Evolutionary conservation across 2,797 vertebrate genomes (phyloP), one percentile per base, ranked within the genome.

Genomic region (Dipus sagitta): DNA sequence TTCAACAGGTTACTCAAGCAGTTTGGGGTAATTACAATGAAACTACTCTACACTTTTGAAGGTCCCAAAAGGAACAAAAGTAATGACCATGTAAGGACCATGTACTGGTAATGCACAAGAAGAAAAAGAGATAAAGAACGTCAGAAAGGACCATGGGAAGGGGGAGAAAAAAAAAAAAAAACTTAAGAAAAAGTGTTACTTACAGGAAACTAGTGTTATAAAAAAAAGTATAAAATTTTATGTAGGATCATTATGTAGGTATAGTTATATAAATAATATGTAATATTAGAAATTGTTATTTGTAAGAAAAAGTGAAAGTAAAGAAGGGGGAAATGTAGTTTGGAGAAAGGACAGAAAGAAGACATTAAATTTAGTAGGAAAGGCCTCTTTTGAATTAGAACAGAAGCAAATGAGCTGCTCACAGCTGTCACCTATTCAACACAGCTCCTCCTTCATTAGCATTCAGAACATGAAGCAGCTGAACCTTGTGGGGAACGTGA

Each of bases 401-500:
- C 15, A 21, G 13, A 92, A 90, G 67, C 54, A 65, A 67, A 38
- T 0, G 18, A 84, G 74, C 12, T 30, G 20, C 58, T 60, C 91
- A 84, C 32, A 87, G 67, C 86, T 92, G 71, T 90, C 74, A 82
- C 75, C 62, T 90, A 30, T 74, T 91, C 42, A 5, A 23, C 9
- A 74, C n/a, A 58, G 72, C 42, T 68, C 92, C 28, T 80, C 17
- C n/a, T 58, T 65, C 68, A 14, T 54, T 58, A 91, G 64, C 84
- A 91, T 88, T 91, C 24, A 77, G 54, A 64, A 58, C 30, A 79
- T 1, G 71, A 88, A 94, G 74, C 65, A 79, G 65, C 60, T 91
- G 91, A 91, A 81, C 65, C 71, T 74, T 68, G 65, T 68, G 32
- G 23, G 64, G n/a, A 94, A 79, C 79, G 21, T 88, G 42, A 80